Conservation (phyloP, 2,113 vertebrate species). For the Sturnira hondurensis region DNA sequence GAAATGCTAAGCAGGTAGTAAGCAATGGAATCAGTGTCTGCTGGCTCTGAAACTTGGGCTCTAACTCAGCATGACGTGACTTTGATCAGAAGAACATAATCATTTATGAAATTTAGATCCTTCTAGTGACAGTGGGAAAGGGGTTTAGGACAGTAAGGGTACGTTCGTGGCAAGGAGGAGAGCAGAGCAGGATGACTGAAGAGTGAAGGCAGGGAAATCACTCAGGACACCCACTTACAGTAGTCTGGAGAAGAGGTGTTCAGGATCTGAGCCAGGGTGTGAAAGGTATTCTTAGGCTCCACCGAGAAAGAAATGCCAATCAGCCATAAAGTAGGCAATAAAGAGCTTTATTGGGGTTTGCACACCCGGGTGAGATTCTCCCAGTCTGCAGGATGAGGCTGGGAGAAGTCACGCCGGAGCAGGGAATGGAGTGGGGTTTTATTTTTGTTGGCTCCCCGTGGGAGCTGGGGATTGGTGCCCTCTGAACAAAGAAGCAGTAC, state of each 20-base stretch:
- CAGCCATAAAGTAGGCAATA: too few species aligned
- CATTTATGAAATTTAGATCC: background rate
- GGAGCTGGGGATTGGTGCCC: too few species aligned
- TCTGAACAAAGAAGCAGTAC: too few species aligned
- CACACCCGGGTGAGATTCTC: too few species aligned
- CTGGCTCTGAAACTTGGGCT: background rate
- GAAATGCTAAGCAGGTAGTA: background rate
- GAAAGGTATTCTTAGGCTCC: too few species aligned
- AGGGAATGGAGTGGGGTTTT: too few species aligned
- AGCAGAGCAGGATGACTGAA: background rate
- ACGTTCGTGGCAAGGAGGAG: background rate
- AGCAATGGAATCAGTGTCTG: background rate
- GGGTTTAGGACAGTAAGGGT: background rate
- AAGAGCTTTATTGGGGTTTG: too few species aligned
- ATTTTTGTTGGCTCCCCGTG: too few species aligned
- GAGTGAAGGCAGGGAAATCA: background rate
- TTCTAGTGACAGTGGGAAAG: background rate
- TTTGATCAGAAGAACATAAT: background rate
- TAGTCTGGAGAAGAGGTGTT: background rate
- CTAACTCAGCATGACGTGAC: background rate
- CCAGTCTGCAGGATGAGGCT: too few species aligned
- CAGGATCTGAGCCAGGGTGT: background rate
- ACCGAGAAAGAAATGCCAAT: too few species aligned
- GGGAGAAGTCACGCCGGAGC: too few species aligned
- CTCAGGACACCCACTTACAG: background rate